Percentiles rank a stretch among this genome's conserved stretches.
Evolutionary conservation across 1,140 invertebrate species (phyloP).

Genomic region (Anthonomus grandis): DNA sequence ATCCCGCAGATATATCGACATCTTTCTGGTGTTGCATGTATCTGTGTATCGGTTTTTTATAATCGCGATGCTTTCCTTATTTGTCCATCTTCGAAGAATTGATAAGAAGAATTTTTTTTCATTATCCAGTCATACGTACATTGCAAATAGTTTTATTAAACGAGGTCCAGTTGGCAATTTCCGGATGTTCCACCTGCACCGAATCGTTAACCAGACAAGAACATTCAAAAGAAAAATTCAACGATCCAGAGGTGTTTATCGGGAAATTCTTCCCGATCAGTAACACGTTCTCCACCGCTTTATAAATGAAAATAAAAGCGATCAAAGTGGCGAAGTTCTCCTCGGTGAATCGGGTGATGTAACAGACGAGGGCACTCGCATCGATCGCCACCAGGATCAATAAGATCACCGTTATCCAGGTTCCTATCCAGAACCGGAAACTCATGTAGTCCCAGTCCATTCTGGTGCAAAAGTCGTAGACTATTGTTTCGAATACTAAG

Average conservation of each 20-base stretch:
- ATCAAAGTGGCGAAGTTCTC: slow-evolving; percentile 99
- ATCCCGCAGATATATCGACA: too few species aligned
- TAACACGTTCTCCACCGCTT: slow-evolving; percentile 84
- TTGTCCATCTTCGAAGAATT: too few species aligned
- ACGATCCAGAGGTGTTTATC: slow-evolving; percentile 53
- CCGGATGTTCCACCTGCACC: slow-evolving; percentile 45
- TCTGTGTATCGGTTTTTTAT: too few species aligned
- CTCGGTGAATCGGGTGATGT: slow-evolving; percentile 98
- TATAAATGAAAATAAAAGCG: slow-evolving; percentile 98
- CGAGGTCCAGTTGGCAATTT: slow-evolving; percentile 56
- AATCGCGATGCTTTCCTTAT: too few species aligned
- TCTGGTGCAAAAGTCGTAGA: slow-evolving; percentile 90
- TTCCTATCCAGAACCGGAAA: slow-evolving; percentile 89
- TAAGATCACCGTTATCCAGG: slow-evolving; percentile 88
- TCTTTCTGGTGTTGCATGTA: too few species aligned
- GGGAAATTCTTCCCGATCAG: slow-evolving; percentile 80
- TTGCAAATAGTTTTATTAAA: slow-evolving; percentile 63
- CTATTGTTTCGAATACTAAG: slow-evolving; percentile 96
- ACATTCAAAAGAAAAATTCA: slow-evolving; percentile 61
- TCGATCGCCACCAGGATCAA: slow-evolving; percentile 91
- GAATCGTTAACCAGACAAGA: slow-evolving; percentile 58
- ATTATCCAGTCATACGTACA: slow-evolving; percentile 51
- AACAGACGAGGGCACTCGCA: slow-evolving; percentile 96
- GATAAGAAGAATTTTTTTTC: too few species aligned
- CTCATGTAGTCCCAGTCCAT: slow-evolving; percentile 88